These are phyloP conservation scores for Melanotus villosus DNA, from an alignment of 2,888 invertebrate species.

Conservation along the genomic window DNA sequence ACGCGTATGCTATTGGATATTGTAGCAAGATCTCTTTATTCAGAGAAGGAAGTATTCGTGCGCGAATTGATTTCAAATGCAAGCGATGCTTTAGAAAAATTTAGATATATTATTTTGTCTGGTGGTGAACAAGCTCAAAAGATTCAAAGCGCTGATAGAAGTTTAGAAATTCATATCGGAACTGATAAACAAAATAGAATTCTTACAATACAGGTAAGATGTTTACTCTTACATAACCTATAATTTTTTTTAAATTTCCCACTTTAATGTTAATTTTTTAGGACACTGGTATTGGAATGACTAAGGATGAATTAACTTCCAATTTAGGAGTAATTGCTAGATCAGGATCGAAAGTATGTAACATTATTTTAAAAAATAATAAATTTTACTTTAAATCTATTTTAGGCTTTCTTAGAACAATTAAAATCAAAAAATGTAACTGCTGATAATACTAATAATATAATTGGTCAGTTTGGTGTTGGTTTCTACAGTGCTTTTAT, in stretches of 20 bases:
- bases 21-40: constrained; percentile 96
- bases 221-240: background rate
- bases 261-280: no score
- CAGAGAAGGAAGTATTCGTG: constrained; percentile 98
- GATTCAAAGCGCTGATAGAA: constrained; percentile 74
- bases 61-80: constrained; percentile 97
- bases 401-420: constrained; percentile 86
- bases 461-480: constrained; percentile 98
- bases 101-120: constrained; percentile 82
- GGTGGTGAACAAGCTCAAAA: constrained; percentile 68
- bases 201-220: constrained; percentile 86
- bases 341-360: constrained; percentile 88
- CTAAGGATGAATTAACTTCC: constrained; percentile 88
- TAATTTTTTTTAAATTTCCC: background rate
- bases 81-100: constrained; percentile 96
- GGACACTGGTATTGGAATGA: constrained; percentile 97
- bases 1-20: constrained; percentile 96
- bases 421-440: constrained; percentile 77
- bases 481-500: constrained; percentile 99
- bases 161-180: constrained; percentile 89
- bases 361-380: background rate
- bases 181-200: constrained; percentile 90
- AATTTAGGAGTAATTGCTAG: constrained; percentile 96
- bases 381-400: constrained; percentile 27
- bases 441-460: constrained; percentile 78